phyloP scores from a whole-genome alignment of 2,113 vertebrate species.

The Setophaga coronata region DNA sequence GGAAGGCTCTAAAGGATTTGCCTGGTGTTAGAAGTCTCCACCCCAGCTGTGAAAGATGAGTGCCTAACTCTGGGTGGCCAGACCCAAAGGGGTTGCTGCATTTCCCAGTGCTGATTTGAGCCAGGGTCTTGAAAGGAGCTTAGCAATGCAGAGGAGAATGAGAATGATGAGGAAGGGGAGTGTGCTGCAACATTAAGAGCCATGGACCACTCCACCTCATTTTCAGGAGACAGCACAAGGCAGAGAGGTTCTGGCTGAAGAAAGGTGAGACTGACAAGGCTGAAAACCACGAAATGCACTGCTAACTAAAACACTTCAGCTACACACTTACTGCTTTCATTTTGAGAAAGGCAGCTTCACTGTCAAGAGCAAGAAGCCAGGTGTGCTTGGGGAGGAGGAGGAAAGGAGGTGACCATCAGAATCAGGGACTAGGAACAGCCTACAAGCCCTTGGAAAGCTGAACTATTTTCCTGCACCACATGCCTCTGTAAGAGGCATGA shows the following conservation, averaged over 20 bases:
- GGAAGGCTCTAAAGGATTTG: neutral
- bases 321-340: neutral
- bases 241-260: neutral
- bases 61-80: neutral
- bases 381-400: neutral
- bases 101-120: accelerated
- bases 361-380: neutral
- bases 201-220: neutral
- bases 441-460: neutral
- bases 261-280: neutral
- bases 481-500: neutral
- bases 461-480: neutral
- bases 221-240: accelerated
- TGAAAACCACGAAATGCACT: accelerated
- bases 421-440: neutral
- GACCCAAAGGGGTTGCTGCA: neutral
- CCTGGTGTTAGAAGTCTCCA: neutral
- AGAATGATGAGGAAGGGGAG: neutral
- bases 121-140: neutral
- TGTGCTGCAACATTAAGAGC: neutral
- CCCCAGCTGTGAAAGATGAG: neutral
- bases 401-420: neutral
- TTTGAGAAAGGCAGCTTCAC: neutral
- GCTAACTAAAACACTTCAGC: neutral
- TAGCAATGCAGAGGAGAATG: neutral